Evolutionary conservation across 2,888 invertebrate genomes (phyloP).

Genomic region (Dolichomitus sp.): DNA sequence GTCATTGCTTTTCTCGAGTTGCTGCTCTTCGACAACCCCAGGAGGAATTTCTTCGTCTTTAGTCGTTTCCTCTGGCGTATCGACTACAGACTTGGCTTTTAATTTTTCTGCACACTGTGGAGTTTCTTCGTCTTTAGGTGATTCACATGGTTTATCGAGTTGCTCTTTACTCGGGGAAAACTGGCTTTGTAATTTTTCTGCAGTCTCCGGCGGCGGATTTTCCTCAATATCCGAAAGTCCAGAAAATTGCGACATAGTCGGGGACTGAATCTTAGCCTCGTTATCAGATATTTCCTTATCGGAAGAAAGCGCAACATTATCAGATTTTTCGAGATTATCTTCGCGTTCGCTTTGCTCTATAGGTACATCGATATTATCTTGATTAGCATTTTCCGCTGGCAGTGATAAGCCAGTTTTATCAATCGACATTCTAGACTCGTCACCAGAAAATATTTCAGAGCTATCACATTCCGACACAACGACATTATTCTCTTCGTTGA

Average conservation of each 20-base stretch:
- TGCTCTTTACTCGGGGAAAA: not conserved
- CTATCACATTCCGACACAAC: constrained; percentile 77
- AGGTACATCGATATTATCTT: not conserved
- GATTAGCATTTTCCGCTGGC: not conserved
- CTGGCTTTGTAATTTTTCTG: not conserved
- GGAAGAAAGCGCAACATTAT: not conserved
- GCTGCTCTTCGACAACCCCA: not conserved
- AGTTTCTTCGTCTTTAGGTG: not conserved
- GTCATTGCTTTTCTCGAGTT: not conserved
- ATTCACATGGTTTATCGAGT: not conserved
- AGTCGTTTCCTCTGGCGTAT: not conserved
- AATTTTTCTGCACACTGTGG: no score
- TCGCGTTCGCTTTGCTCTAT: not conserved
- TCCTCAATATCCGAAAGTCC: not conserved
- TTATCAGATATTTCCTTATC: constrained; percentile 8
- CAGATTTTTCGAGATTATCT: not conserved
- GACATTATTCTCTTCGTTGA: constrained; percentile 5
- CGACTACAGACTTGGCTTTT: no score
- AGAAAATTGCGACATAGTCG: constrained; percentile 39
- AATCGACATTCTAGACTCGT: constrained; percentile 45
- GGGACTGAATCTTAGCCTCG: constrained; percentile 9
- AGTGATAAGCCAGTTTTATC: not conserved
- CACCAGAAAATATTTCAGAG: constrained; percentile 76
- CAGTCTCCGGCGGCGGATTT: not conserved
- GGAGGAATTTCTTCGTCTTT: not conserved